phyloP scores from a whole-genome alignment of 2,113 vertebrate genomes.

The Ammodytes marinus region DNA sequence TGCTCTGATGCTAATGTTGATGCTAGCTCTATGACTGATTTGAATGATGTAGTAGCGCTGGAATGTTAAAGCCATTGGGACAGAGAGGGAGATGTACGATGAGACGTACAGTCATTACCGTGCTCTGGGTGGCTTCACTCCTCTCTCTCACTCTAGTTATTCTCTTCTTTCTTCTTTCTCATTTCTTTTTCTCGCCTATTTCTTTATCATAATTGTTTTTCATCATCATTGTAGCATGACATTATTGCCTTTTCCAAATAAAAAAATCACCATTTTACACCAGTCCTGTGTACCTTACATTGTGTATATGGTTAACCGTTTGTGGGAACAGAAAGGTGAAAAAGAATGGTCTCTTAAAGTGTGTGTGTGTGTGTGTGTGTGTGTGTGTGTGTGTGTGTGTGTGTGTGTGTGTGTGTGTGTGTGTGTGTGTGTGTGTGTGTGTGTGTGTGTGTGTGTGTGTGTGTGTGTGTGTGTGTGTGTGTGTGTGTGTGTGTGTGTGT shows the following conservation, averaged over 20 bases:
- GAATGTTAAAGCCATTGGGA: conserved; percentile 70
- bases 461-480: too few relatives aligned
- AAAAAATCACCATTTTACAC: too few relatives aligned
- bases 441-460: too few relatives aligned
- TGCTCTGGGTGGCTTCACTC: conserved; percentile 58
- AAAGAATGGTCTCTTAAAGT: too few relatives aligned
- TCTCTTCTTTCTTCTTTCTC: conserved; percentile 24
- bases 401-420: too few relatives aligned
- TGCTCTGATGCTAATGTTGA: background rate
- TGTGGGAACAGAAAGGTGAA: too few relatives aligned
- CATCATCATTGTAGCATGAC: conserved; percentile 47
- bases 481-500: too few relatives aligned
- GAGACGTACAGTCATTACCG: conserved; percentile 74
- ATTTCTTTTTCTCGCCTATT: conserved; percentile 16
- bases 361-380: too few relatives aligned
- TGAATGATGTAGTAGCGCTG: conserved; percentile 67
- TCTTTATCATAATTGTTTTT: conserved; percentile 58
- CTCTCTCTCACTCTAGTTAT: background rate
- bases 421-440: too few relatives aligned
- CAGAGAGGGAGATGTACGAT: conserved; percentile 49
- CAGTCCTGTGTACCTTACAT: too few relatives aligned
- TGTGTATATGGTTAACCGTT: too few relatives aligned
- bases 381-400: too few relatives aligned
- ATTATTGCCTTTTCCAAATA: conserved; percentile 3
- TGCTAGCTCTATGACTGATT: conserved; percentile 39